Conservation (phyloP, 2,113 vertebrate genomes). For the Ctenomys sociabilis region DNA sequence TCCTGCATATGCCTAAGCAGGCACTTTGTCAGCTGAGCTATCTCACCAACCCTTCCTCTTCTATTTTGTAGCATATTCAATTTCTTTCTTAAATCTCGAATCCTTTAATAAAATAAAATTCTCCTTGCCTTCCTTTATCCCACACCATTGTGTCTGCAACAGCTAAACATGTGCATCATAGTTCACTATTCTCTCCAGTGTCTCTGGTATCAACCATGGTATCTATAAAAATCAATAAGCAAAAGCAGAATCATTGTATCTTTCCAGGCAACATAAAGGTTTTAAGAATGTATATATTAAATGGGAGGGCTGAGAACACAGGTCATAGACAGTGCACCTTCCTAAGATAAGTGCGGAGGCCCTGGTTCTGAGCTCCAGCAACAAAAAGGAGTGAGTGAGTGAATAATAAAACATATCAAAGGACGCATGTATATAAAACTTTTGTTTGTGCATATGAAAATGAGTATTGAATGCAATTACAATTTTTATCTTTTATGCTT, state of each 20-base stretch:
- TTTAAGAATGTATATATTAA: not conserved
- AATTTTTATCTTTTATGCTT: not conserved
- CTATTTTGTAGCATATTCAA: slow-evolving; percentile 1
- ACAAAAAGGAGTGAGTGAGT: not conserved
- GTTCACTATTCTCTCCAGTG: not conserved
- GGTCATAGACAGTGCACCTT: too few species aligned
- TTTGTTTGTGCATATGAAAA: not conserved
- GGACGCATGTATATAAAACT: not conserved
- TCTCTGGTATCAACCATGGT: not conserved
- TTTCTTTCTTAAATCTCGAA: not conserved
- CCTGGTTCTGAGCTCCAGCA: too few species aligned
- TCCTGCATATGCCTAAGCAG: too few species aligned
- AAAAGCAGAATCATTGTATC: not conserved
- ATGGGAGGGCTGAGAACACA: not conserved
- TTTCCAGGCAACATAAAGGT: not conserved
- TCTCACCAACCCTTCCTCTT: not conserved
- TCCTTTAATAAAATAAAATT: not conserved
- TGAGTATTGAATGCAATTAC: not conserved
- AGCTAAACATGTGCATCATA: not conserved
- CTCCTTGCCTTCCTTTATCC: not conserved
- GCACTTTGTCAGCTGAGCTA: too few species aligned
- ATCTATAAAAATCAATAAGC: not conserved
- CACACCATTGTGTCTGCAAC: not conserved
- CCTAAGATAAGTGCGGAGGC: not conserved
- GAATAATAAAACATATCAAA: not conserved